Conservation (phyloP, 2,113 vertebrate species). For the Nothobranchius furzeri region DNA sequence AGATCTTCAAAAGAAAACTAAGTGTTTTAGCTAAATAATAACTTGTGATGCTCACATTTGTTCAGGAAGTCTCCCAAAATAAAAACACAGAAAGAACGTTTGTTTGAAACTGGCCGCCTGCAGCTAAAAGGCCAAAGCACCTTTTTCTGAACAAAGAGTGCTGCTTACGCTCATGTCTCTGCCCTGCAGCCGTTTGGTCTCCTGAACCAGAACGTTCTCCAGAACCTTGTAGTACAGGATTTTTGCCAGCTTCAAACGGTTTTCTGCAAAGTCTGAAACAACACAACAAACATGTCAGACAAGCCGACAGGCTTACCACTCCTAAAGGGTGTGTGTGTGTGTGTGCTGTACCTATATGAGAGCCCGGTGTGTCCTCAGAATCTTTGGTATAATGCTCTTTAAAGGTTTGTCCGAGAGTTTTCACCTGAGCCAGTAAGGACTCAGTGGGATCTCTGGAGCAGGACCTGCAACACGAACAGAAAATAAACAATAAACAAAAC, state of each 20-base stretch:
- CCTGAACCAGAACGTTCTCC: conserved; percentile 91
- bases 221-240: conserved; percentile 96
- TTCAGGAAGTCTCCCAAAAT: no score
- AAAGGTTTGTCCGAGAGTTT: conserved; percentile 87
- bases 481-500: not conserved
- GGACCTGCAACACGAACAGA: conserved; percentile 71
- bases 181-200: conserved; percentile 88
- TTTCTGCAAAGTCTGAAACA: conserved; percentile 91
- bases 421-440: conserved; percentile 82
- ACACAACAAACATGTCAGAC: no score
- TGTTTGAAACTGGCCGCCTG: not conserved
- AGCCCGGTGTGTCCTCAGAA: conserved; percentile 86
- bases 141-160: no score
- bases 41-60: no score
- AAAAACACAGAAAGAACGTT: no score
- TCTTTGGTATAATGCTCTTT: conserved; percentile 89
- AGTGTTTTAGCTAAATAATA: no score
- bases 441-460: conserved; percentile 87
- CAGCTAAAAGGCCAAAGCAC: no score
- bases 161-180: conserved; percentile 95
- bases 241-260: conserved; percentile 92
- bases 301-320: no score
- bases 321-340: not conserved
- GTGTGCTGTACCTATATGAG: conserved; percentile 86
- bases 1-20: not conserved